Evolutionary conservation across 2,797 vertebrate species (phyloP).

Genomic region (Argya squamiceps): DNA sequence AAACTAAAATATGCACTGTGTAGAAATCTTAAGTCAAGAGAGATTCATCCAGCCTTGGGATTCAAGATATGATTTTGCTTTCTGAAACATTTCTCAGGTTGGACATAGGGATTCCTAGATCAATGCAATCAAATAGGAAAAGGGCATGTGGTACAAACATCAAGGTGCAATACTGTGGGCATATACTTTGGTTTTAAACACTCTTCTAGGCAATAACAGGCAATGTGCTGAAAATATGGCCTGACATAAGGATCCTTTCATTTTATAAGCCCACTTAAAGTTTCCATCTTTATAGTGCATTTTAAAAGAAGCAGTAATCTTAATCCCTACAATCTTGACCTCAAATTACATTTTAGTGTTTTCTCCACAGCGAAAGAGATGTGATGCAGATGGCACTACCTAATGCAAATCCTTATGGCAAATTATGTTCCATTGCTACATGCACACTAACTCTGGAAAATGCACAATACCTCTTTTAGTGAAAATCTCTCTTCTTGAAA

Average conservation of each 20-base stretch:
- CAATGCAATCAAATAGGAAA: neutral
- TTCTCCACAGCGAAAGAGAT: neutral
- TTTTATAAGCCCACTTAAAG: slow-evolving; percentile 38
- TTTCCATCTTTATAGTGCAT: neutral
- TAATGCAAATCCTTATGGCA: slow-evolving; percentile 13
- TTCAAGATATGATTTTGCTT: neutral
- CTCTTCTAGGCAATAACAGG: neutral
- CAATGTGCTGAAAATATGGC: slow-evolving; percentile 14
- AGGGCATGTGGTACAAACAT: neutral
- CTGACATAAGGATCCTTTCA: slow-evolving; percentile 4
- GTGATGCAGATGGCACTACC: slow-evolving; percentile 44
- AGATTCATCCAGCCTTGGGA: neutral
- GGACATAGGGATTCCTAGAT: neutral
- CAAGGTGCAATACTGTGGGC: neutral
- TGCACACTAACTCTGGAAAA: neutral
- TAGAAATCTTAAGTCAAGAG: neutral
- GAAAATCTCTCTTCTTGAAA: neutral
- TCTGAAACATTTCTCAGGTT: neutral
- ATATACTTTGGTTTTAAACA: slow-evolving; percentile 1
- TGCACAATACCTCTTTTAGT: neutral
- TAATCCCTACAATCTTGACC: slow-evolving; percentile 23
- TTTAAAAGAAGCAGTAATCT: slow-evolving; percentile 31
- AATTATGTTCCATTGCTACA: neutral
- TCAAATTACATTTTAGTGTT: neutral
- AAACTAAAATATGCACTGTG: neutral